phyloP scores from a whole-genome alignment of 1,140 invertebrate genomes.

The Drosophila ercepeae region DNA sequence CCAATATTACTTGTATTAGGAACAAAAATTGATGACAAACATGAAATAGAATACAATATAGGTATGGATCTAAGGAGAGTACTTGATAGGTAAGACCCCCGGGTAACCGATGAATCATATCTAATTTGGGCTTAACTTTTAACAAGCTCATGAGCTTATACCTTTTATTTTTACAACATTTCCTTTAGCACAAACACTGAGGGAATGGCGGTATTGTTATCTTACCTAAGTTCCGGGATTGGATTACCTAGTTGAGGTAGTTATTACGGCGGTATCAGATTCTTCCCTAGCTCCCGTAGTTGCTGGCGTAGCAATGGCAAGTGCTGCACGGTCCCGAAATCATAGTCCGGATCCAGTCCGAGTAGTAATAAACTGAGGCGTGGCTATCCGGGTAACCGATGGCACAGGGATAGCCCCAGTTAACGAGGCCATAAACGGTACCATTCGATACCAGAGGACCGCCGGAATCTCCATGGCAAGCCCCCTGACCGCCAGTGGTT shows the following conservation, averaged over 20 bases:
- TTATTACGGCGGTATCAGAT: background rate
- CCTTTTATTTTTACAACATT: background rate
- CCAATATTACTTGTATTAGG: no score
- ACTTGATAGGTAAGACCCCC: no score
- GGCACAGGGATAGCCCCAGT: slow-evolving; percentile 86
- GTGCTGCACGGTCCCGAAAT: slow-evolving; percentile 30
- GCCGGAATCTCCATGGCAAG: slow-evolving; percentile 85
- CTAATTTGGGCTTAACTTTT: background rate
- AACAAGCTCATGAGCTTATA: background rate
- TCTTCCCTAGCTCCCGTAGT: slow-evolving; percentile 33
- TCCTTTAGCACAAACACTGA: background rate
- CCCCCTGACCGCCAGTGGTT: slow-evolving; percentile 85
- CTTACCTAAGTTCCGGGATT: background rate
- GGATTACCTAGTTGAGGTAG: background rate
- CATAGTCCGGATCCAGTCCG: slow-evolving; percentile 57
- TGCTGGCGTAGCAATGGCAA: slow-evolving; percentile 73
- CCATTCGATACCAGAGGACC: slow-evolving; percentile 81
- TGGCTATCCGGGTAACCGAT: slow-evolving; percentile 84
- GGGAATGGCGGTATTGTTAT: background rate
- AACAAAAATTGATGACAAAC: no score
- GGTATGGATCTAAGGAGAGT: no score
- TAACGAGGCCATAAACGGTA: slow-evolving; percentile 84
- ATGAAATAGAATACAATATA: no score
- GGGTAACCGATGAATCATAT: no score
- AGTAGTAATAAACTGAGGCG: slow-evolving; percentile 40